phyloP scores from a whole-genome alignment of 2,113 vertebrate species.

The Erythrocercus mccallii region DNA sequence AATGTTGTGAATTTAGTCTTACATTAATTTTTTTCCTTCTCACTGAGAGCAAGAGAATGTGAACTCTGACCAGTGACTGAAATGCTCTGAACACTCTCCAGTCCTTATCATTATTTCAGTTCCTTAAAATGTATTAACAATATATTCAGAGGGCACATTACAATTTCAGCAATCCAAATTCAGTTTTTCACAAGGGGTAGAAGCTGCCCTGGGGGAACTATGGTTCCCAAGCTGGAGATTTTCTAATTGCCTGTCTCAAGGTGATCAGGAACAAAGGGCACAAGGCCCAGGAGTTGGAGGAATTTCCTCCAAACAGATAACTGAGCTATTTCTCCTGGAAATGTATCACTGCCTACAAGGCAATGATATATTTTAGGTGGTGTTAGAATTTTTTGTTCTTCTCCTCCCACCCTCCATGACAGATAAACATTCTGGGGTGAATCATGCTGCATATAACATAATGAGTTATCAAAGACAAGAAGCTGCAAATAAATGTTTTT shows the following conservation, averaged over 20 bases:
- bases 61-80: neutral
- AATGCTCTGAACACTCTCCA: neutral
- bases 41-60: neutral
- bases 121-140: neutral
- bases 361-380: neutral
- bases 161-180: neutral
- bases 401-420: neutral
- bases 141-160: neutral
- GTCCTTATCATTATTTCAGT: neutral
- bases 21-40: neutral
- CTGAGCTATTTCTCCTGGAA: neutral
- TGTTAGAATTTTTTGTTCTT: neutral
- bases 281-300: neutral
- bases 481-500: neutral
- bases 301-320: neutral
- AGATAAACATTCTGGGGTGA: neutral
- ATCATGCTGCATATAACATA: neutral
- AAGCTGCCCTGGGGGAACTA: neutral
- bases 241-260: neutral
- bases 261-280: neutral
- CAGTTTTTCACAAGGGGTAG: neutral
- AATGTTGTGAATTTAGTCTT: neutral
- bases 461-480: neutral
- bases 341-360: neutral
- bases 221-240: neutral